phyloP scores from a whole-genome alignment of 2,797 vertebrate genomes.

The Euthynnus affinis region DNA sequence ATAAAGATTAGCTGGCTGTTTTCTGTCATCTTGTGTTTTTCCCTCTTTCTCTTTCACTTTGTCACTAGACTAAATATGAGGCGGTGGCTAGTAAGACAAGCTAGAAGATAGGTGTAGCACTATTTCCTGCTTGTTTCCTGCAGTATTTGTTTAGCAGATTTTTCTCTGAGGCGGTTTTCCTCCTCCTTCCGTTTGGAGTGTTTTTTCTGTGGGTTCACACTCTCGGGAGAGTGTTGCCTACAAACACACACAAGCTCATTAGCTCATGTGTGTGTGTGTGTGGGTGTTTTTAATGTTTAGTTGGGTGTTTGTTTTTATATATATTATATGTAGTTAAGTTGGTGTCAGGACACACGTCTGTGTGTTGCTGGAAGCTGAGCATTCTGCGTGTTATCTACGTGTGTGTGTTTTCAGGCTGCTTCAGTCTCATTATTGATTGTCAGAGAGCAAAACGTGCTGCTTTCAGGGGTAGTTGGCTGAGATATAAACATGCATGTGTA shows the following conservation, averaged over 20 bases:
- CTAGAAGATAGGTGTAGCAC: conserved; percentile 36
- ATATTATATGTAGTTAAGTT: conserved; percentile 29
- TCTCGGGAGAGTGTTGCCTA: conserved; percentile 70
- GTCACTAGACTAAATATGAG: conserved; percentile 35
- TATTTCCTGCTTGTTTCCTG: conserved; percentile 68
- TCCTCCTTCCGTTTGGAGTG: conserved; percentile 46
- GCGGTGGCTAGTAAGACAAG: conserved; percentile 30
- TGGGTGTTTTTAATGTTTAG: conserved; percentile 61
- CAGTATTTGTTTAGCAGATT: conserved; percentile 72
- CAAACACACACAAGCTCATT: conserved; percentile 79
- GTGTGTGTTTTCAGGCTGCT: conserved; percentile 50
- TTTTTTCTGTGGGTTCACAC: conserved; percentile 72
- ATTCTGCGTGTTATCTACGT: conserved; percentile 14
- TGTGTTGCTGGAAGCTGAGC: conserved; percentile 34
- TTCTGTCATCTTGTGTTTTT: conserved; percentile 23
- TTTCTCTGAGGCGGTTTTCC: conserved; percentile 63
- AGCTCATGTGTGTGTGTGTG: conserved; percentile 44
- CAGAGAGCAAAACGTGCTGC: conserved; percentile 50
- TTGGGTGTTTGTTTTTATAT: conserved; percentile 58
- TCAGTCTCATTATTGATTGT: conserved; percentile 68
- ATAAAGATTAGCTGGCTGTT: conserved; percentile 27
- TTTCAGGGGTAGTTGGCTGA: conserved; percentile 29
- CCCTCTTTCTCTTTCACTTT: conserved; percentile 21
- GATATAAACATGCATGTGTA: conserved; percentile 18
- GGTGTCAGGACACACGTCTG: conserved; percentile 29